Evolutionary conservation across 1,140 invertebrate genomes (phyloP).

Genomic region (Drosophila setifemur): DNA sequence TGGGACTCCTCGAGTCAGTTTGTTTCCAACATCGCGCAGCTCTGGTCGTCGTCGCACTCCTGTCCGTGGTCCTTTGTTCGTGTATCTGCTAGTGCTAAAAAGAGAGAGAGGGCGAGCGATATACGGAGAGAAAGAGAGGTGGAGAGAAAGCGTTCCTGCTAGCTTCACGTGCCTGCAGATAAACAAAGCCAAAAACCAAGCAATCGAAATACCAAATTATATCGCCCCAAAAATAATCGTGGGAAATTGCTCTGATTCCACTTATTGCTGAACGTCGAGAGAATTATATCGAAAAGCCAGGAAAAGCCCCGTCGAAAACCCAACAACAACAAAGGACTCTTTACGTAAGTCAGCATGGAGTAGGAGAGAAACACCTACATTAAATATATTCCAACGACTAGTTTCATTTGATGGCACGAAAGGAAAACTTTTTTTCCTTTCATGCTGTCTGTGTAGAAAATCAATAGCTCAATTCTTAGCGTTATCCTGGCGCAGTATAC

Average conservation of each 20-base stretch:
- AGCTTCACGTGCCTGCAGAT: conserved; percentile 63
- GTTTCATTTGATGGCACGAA: background rate
- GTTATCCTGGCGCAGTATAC: conserved; percentile 34
- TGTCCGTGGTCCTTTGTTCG: conserved; percentile 7
- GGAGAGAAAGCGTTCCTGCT: conserved; percentile 23
- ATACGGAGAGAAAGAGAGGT: conserved; percentile 3
- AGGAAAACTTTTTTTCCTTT: conserved; percentile 22
- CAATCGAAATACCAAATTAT: conserved; percentile 16
- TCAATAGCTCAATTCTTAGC: conserved; percentile 51
- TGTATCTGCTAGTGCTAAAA: conserved; percentile 8
- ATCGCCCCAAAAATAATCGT: conserved; percentile 20
- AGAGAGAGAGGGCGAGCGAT: too few species aligned
- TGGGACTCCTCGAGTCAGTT: conserved; percentile 56
- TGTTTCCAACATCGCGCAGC: conserved; percentile 61
- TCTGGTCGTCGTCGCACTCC: conserved; percentile 43
- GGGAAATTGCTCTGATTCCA: conserved; percentile 7
- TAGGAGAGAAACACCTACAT: background rate
- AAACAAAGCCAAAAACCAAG: conserved; percentile 30
- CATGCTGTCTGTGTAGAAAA: conserved; percentile 55
- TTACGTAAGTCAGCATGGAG: conserved; percentile 45
- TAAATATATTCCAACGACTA: background rate
- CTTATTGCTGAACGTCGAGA: conserved; percentile 5
- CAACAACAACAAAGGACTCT: conserved; percentile 13
- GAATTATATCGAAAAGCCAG: background rate
- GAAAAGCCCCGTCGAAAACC: background rate